phyloP scores from a whole-genome alignment of 2,113 vertebrate species.

The Misgurnus mizolepis region DNA sequence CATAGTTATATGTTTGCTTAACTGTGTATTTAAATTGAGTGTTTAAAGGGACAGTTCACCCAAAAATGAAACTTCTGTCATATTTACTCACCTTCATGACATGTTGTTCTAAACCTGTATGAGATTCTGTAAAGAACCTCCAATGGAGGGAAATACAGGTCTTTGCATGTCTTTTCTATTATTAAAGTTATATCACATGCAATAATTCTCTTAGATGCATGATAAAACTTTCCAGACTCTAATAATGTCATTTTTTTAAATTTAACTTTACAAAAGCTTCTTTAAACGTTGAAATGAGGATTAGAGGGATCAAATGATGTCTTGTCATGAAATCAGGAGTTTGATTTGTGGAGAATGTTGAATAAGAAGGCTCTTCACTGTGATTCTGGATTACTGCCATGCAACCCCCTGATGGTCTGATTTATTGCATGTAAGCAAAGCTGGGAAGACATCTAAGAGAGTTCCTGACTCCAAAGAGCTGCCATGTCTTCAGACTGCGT shows the following conservation, averaged over 20 bases:
- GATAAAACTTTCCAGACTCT: not conserved
- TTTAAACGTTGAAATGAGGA: conserved; percentile 32
- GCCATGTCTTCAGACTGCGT: too few species aligned
- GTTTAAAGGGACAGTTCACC: too few species aligned
- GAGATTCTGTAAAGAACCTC: not conserved
- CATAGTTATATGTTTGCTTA: too few species aligned
- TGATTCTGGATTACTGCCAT: not conserved
- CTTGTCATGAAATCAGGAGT: conserved; percentile 8
- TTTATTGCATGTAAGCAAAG: not conserved
- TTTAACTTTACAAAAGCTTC: conserved; percentile 12
- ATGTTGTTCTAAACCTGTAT: too few species aligned
- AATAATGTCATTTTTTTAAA: conserved; percentile 13
- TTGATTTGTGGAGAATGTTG: not conserved
- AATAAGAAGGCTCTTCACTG: not conserved
- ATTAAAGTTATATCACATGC: conserved; percentile 1
- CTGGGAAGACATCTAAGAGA: not conserved
- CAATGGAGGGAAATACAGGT: not conserved
- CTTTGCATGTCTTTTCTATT: not conserved
- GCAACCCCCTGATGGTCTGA: not conserved
- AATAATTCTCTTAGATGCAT: not conserved
- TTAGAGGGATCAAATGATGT: conserved; percentile 15
- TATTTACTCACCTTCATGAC: too few species aligned
- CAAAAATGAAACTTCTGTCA: too few species aligned
- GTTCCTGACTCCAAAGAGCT: not conserved
- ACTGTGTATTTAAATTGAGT: too few species aligned